Base-by-base conservation (phyloP, 2,797 vertebrate genomes). In the Argyrosomus regius region DNA sequence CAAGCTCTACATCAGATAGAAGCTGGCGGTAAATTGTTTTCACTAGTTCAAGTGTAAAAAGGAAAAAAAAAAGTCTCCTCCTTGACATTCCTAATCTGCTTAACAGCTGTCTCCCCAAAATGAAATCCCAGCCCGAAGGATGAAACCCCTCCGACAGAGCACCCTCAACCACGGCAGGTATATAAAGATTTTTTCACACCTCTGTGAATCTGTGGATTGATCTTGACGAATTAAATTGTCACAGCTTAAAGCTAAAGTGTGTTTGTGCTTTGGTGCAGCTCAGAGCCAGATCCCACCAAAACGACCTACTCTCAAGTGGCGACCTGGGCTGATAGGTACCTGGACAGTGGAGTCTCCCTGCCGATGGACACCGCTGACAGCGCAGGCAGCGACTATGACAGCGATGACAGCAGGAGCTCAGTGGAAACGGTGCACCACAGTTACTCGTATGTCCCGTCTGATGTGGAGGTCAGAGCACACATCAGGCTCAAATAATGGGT, bases 271-370 rank as follows among this genome's bases (percentile, higher is more conserved):
- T 64, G 48, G 18, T 81, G 66, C 86, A 93, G 94, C 41, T 64
- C 68, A 0, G 91, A 93, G 52, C 87, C 75, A 5, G 85, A 89
- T 24, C 45, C 89, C 24, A 78, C 64, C 57, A 82, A 87, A 67
- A 62, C 14, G 0, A 60, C 54, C 14, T 88, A 85, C 85, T 92
- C 90, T 43, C 86, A 93, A 14, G 91, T 96, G 70, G 87, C 93
- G 70, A 83, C 39, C 75, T 93, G 94, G 94, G 95, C 94, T 1
- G 87, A 95, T 24, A 92, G 81, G 77, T 95, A 95, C 90, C 84
- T 91, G 88, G 96, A 96, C 92, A 96, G 95, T 31, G 95, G 95
- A 0, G 84, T 96, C 14, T 93, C 93, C 3, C 24, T 95, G 68
- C 83, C 81, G 1, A 87, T 82, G 63, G 95, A 92, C 76, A 88